A percentile compares a stretch with the other conserved stretches of the same genome.
These are phyloP conservation scores for Pelodytes ibericus DNA, from an alignment of 2,797 vertebrate species.

Conservation along the genomic window DNA sequence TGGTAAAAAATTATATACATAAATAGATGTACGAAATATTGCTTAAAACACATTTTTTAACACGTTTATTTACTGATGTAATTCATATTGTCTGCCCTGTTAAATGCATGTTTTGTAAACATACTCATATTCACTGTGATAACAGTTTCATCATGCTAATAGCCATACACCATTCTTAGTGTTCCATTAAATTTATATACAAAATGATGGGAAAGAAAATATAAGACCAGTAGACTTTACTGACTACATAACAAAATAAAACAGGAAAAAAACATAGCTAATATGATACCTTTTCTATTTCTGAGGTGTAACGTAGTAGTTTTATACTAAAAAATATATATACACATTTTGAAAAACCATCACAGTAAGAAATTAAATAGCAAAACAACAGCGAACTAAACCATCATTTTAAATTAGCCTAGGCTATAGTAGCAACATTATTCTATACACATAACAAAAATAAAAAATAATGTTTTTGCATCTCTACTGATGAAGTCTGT, in stretches of 20 bases:
- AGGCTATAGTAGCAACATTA: not conserved
- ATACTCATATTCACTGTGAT: slow-evolving; percentile 74
- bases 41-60: not conserved
- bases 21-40: no score
- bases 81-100: slow-evolving; percentile 76
- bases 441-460: not conserved
- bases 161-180: slow-evolving; percentile 68
- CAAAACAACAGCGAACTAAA: slow-evolving; percentile 67
- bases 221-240: slow-evolving; percentile 64
- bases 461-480: not conserved
- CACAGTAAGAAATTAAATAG: slow-evolving; percentile 73
- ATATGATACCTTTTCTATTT: slow-evolving; percentile 75
- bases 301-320: slow-evolving; percentile 73
- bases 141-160: slow-evolving; percentile 76
- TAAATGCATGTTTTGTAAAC: slow-evolving; percentile 67
- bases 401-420: slow-evolving; percentile 66
- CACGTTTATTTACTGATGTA: not conserved
- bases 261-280: slow-evolving; percentile 37
- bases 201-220: slow-evolving; percentile 60
- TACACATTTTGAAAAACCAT: slow-evolving; percentile 71
- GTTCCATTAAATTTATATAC: slow-evolving; percentile 65
- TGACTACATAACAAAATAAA: slow-evolving; percentile 59
- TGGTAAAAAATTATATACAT: no score
- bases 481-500: not conserved
- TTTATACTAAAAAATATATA: slow-evolving; percentile 63